These are phyloP conservation scores for Sabatieria punctata DNA, from an alignment of 2,888 invertebrate species.

Conservation along the genomic window DNA sequence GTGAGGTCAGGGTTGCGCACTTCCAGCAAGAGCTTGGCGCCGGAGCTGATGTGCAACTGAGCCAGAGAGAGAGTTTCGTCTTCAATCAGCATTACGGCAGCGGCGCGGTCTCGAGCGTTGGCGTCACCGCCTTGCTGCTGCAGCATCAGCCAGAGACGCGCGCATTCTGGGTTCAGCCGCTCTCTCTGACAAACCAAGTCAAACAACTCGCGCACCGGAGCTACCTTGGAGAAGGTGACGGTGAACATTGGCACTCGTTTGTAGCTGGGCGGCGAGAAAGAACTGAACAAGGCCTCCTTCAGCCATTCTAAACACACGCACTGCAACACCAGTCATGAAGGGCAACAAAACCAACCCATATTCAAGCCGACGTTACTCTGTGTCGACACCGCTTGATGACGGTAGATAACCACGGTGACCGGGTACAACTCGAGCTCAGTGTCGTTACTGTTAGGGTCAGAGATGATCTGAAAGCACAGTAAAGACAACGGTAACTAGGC, in stretches of 20 bases:
- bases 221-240: conserved; percentile 64
- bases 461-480: conserved; percentile 22
- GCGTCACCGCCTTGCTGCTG: conserved; percentile 13
- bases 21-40: conserved; percentile 45
- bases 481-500: not conserved
- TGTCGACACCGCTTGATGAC: too few relatives aligned
- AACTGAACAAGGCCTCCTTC: too few relatives aligned
- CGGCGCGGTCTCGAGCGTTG: conserved; percentile 17
- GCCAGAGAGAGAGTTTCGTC: conserved; percentile 57
- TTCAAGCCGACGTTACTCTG: not conserved
- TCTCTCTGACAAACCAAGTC: conserved; percentile 62
- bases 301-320: too few relatives aligned
- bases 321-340: too few relatives aligned
- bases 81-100: conserved; percentile 46
- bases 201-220: conserved; percentile 57
- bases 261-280: conserved; percentile 21
- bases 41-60: conserved; percentile 52
- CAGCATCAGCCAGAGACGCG: conserved; percentile 44
- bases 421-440: conserved; percentile 69
- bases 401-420: conserved; percentile 52
- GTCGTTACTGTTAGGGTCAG: conserved; percentile 6
- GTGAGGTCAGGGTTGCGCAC: conserved; percentile 67
- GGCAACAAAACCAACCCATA: not conserved
- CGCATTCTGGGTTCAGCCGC: conserved; percentile 54
- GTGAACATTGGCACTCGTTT: conserved; percentile 37